phyloP scores from a whole-genome alignment of 2,888 invertebrate species.

The Oscheius sp. region DNA sequence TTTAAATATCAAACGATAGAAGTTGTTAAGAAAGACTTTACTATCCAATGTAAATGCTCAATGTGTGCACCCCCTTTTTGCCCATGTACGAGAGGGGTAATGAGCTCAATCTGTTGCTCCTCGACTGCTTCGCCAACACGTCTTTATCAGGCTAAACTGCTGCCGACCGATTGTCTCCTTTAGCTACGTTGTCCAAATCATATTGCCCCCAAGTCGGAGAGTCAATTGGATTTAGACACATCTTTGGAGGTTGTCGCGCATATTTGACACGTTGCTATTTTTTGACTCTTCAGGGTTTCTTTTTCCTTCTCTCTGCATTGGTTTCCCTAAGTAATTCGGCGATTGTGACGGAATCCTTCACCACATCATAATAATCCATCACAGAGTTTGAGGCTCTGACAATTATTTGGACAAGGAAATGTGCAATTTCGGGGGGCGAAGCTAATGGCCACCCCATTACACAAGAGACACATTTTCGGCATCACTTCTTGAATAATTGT shows the following conservation, averaged over 20 bases:
- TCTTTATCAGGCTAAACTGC: conserved; percentile 1
- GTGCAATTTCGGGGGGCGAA: background rate
- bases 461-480: too few species aligned
- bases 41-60: conserved; percentile 7
- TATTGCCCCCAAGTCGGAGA: conserved; percentile 19
- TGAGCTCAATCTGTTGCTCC: conserved; percentile 23
- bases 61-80: background rate
- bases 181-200: background rate
- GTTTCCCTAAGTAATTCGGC: too few species aligned
- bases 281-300: too few species aligned
- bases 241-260: conserved; percentile 3
- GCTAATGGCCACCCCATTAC: too few species aligned
- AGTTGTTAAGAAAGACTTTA: too few species aligned
- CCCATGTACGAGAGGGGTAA: background rate
- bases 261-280: too few species aligned
- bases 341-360: too few species aligned
- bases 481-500: too few species aligned
- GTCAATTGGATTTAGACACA: conserved; percentile 16
- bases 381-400: background rate
- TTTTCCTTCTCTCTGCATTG: background rate
- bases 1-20: too few species aligned
- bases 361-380: too few species aligned
- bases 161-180: background rate
- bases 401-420: background rate
- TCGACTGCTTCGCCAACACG: background rate